These are phyloP conservation scores for Urocolius indicus DNA, from an alignment of 2,113 vertebrate genomes.

Conservation along the genomic window DNA sequence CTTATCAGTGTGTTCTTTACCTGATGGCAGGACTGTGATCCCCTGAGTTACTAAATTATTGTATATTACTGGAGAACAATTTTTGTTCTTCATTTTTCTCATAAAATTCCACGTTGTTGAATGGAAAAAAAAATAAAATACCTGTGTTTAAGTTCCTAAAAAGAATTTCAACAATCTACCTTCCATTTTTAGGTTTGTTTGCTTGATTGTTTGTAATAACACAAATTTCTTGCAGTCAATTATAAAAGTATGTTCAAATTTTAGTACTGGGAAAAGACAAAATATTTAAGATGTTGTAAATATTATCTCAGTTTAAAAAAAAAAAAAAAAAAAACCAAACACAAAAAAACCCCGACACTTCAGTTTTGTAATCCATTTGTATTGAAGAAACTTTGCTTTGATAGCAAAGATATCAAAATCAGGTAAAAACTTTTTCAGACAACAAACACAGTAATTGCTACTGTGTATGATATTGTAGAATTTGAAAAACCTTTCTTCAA, in stretches of 20 bases:
- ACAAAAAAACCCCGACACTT: rapidly evolving
- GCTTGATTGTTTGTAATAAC: neutral
- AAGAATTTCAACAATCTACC: neutral
- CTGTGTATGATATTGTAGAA: neutral
- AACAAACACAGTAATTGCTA: neutral
- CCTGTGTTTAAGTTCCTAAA: neutral
- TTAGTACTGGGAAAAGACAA: neutral
- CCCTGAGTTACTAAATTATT: neutral
- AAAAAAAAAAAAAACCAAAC: no score
- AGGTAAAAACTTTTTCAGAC: neutral
- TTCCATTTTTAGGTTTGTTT: neutral
- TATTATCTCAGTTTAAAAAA: neutral
- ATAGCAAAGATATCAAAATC: neutral
- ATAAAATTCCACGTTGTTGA: neutral
- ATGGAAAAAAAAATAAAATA: neutral
- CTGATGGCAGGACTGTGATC: neutral
- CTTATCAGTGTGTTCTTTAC: neutral
- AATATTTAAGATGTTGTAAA: neutral
- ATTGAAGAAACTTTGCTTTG: neutral
- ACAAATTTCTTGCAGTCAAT: neutral
- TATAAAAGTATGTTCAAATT: neutral
- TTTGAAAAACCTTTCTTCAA: neutral
- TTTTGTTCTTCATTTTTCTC: neutral
- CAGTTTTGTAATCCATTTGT: neutral
- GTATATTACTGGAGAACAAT: neutral